Percentiles rank a stretch among this genome's conserved stretches.
Conservation (phyloP, 2,888 invertebrate genomes). For the Drosophila yooni region DNA sequence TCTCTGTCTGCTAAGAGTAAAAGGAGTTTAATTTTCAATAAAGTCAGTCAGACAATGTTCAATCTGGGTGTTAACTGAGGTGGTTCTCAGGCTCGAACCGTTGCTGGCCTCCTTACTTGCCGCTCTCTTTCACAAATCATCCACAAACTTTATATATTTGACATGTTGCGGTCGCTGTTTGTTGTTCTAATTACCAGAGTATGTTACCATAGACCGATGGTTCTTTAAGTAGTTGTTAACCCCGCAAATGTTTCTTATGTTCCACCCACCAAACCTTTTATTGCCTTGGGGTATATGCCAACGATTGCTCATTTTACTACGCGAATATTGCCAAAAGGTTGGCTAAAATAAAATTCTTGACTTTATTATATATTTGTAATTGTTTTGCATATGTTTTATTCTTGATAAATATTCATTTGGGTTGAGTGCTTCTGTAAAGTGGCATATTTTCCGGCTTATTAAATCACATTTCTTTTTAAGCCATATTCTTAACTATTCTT, state of each 20-base stretch:
- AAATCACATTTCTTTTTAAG: background rate
- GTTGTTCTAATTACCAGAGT: slow-evolving; percentile 52
- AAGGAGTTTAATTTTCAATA: slow-evolving; percentile 70
- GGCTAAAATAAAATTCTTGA: background rate
- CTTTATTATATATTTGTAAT: background rate
- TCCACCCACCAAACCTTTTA: slow-evolving; percentile 43
- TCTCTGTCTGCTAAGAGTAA: slow-evolving; percentile 1
- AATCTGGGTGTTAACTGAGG: slow-evolving; percentile 35
- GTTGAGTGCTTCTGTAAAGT: background rate
- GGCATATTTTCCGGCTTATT: background rate
- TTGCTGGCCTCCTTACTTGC: slow-evolving; percentile 1
- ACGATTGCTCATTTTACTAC: background rate
- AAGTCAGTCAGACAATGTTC: slow-evolving; percentile 59
- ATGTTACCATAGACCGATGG: slow-evolving; percentile 22
- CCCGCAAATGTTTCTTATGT: slow-evolving; percentile 42
- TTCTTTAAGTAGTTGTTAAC: slow-evolving; percentile 45
- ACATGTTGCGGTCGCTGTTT: slow-evolving; percentile 39
- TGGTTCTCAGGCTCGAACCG: slow-evolving; percentile 18
- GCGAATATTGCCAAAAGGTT: background rate
- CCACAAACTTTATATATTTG: slow-evolving; percentile 49
- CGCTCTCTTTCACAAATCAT: slow-evolving; percentile 44
- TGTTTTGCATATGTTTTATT: background rate
- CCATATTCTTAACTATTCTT: background rate
- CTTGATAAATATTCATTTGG: background rate
- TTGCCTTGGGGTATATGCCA: slow-evolving; percentile 12